phyloP scores from a whole-genome alignment of 1,140 invertebrate species.

The Calliphora vicina region DNA sequence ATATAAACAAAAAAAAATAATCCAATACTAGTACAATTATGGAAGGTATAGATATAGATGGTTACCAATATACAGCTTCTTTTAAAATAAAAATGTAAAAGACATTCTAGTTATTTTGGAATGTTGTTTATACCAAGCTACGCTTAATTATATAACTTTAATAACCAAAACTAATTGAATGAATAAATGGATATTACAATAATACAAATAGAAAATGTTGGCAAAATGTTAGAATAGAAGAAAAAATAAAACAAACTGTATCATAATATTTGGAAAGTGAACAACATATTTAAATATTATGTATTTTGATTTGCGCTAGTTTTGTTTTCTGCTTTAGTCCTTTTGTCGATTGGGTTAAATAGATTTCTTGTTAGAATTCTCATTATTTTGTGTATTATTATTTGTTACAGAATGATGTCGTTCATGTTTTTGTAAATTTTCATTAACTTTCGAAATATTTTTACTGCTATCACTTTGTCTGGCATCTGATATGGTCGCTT shows the following conservation, averaged over 20 bases:
- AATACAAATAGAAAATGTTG: background rate
- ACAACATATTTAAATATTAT: background rate
- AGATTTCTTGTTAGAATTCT: background rate
- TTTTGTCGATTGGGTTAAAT: background rate
- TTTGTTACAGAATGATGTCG: background rate
- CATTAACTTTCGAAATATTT: background rate
- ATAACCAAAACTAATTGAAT: background rate
- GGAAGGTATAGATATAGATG: background rate
- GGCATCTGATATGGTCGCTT: background rate
- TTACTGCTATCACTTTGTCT: background rate
- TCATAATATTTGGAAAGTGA: background rate
- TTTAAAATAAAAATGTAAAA: background rate
- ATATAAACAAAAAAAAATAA: background rate
- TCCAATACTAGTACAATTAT: background rate
- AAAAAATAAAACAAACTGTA: background rate
- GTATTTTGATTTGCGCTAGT: background rate
- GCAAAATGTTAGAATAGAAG: background rate
- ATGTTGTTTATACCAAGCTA: background rate
- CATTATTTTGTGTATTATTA: background rate
- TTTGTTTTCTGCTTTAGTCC: background rate
- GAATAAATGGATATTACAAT: background rate
- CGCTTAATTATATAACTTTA: background rate
- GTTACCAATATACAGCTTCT: background rate
- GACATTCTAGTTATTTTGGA: background rate
- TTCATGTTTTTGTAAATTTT: background rate